Evolutionary conservation across 2,113 vertebrate genomes (phyloP).

Genomic region (Sitta europaea): DNA sequence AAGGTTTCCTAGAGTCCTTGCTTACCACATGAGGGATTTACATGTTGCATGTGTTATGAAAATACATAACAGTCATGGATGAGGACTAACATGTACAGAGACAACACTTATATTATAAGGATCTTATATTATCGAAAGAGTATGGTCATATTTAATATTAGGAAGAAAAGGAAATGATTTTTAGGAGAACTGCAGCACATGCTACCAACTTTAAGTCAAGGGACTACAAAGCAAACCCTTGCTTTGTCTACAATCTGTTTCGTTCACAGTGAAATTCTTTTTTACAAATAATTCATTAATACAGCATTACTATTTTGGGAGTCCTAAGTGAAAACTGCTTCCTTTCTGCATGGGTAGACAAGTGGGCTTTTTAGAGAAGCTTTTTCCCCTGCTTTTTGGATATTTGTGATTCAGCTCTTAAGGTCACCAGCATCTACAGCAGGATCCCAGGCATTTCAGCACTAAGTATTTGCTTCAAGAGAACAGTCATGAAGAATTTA

Average conservation of each 20-base stretch:
- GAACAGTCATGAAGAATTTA: slow-evolving; percentile 50
- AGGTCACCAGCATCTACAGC: not conserved
- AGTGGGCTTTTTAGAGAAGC: not conserved
- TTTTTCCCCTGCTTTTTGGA: not conserved
- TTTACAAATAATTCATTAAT: slow-evolving; percentile 27
- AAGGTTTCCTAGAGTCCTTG: not conserved
- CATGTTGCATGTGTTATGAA: not conserved
- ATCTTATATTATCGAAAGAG: not conserved
- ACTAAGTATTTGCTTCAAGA: not conserved
- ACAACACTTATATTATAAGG: not conserved
- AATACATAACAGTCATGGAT: rapidly evolving
- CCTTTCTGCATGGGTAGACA: not conserved
- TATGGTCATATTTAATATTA: not conserved
- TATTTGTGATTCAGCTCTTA: not conserved
- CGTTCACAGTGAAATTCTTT: not conserved
- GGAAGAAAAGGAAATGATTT: not conserved
- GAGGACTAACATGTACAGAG: not conserved
- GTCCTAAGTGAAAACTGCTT: not conserved
- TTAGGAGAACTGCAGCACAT: not conserved
- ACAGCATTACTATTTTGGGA: slow-evolving; percentile 4
- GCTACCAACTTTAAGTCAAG: not conserved
- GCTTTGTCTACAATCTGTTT: not conserved
- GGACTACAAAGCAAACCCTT: not conserved
- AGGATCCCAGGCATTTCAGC: not conserved
- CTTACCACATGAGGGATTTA: not conserved